Conservation (phyloP, 1,140 invertebrate genomes). For the Pseudomyrmex dendroicus region DNA sequence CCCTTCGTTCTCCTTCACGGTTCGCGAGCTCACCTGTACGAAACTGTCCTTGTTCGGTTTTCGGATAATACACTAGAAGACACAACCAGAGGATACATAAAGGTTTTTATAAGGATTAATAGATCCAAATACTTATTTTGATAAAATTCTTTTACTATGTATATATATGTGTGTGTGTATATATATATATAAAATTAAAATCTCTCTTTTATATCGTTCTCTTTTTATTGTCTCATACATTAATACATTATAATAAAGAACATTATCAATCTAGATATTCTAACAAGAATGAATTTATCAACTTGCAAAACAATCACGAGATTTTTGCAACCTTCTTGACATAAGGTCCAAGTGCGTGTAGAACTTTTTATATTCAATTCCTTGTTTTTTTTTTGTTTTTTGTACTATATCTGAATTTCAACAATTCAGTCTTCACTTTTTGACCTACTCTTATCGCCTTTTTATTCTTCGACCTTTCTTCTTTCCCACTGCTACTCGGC, state of each 20-base stretch:
- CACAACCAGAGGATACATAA: constrained; percentile 56
- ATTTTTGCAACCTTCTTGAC: no score
- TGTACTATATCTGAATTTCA: not conserved
- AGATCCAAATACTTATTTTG: constrained; percentile 33
- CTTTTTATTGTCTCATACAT: no score
- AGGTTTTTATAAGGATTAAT: constrained; percentile 16
- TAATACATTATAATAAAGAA: not conserved
- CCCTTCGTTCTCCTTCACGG: constrained; percentile 9
- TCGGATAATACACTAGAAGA: constrained; percentile 21
- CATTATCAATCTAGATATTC: no score
- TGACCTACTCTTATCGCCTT: not conserved
- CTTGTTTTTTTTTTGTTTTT: no score
- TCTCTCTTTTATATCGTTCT: no score
- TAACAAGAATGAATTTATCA: no score
- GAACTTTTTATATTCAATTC: no score
- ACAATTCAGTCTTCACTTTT: constrained; percentile 43
- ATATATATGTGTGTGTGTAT: no score
- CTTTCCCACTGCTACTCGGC: constrained; percentile 20
- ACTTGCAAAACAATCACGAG: no score
- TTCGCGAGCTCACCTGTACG: constrained; percentile 33
- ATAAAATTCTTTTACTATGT: no score
- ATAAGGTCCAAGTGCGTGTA: no score
- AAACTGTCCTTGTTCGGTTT: constrained; percentile 40
- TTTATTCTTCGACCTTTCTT: constrained; percentile 23
- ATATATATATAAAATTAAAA: no score